Evolutionary conservation across 2,113 vertebrate genomes (phyloP), one percentile per base, ranked within the genome.

Genomic region (Gnathonemus longibarbis): DNA sequence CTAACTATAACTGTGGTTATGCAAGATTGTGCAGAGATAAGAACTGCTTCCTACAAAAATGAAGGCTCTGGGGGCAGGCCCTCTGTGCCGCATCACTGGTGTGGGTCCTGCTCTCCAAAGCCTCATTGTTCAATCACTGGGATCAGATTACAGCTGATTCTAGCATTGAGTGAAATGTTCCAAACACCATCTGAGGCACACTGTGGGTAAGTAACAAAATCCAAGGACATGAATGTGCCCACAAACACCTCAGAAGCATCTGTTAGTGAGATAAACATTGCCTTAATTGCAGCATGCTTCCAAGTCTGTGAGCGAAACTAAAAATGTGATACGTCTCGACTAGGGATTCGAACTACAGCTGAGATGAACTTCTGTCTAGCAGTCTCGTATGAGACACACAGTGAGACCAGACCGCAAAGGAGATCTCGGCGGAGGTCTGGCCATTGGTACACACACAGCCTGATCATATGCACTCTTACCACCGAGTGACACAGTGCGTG

Each of bases 71-170:
- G 5, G 83, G 24, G 0, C 6, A 2, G 15, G 1, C 6, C n/a
- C 15, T 21, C 27, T 87, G 13, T 5, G n/a, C 50, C 17, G n/a
- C 50, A 56, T 9, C n/a, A 17, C 85, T 56, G 31, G 50, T 87
- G 48, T 87, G 13, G 19, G 31, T 84, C 39, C 27, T 6, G 49
- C 85, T 35, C 27, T 87, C 24, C 85, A 87, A 87, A 53, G 85
- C 48, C 49, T 53, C 85, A 87, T 53, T 87, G 85, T 87, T 87
- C 50, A 53, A 27, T 87, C 49, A 53, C 21, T 27, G 31, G 8
- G 50, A 49, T 87, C 85, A 87, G 50, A 56, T 87, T 87, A 87
- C 85, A 35, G 50, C 45, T 53, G 85, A 53, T 15, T 87, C 85
- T 35, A 53, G 50, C 49, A 39, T 31, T 6, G n/a, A 53, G 27